Evolutionary conservation across 2,113 vertebrate genomes (phyloP).

Genomic region (Furnarius figulus): DNA sequence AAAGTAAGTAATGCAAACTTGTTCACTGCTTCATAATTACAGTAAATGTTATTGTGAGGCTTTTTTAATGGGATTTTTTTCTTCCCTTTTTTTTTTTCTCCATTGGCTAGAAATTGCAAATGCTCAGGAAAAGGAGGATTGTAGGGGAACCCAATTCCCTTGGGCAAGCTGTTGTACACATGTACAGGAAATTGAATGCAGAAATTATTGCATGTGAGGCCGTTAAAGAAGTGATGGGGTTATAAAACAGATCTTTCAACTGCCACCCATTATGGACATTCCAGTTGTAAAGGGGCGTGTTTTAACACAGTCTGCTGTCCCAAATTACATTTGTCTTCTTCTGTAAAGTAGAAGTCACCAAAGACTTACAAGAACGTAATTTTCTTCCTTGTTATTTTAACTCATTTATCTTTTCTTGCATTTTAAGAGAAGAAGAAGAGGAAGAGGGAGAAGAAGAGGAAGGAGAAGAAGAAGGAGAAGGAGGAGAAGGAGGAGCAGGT

Average conservation of each 20-base stretch:
- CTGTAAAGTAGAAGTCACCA: neutral
- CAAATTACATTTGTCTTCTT: slow-evolving; percentile 47
- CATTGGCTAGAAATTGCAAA: neutral
- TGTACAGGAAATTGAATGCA: slow-evolving; percentile 75
- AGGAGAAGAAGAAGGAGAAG: neutral
- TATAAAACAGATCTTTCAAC: slow-evolving; percentile 73
- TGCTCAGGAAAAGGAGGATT: neutral
- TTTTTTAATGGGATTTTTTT: neutral
- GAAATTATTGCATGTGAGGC: slow-evolving; percentile 56
- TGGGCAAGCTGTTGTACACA: slow-evolving; percentile 48
- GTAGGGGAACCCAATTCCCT: slow-evolving; percentile 18
- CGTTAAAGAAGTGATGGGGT: slow-evolving; percentile 65
- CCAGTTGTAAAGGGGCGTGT: slow-evolving; percentile 44
- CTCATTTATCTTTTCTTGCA: neutral
- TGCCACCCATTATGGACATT: slow-evolving; percentile 57
- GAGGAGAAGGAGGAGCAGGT: neutral
- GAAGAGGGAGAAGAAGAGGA: neutral
- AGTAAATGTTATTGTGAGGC: neutral
- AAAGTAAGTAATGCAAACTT: neutral
- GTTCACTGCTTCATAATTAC: neutral
- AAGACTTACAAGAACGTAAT: slow-evolving; percentile 8
- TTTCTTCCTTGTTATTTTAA: neutral
- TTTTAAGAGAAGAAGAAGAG: neutral
- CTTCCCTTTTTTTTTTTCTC: neutral
- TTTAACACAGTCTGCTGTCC: slow-evolving; percentile 53